Conservation (phyloP, 2,113 vertebrate species). For the Paracanthobrama guichenoti region DNA sequence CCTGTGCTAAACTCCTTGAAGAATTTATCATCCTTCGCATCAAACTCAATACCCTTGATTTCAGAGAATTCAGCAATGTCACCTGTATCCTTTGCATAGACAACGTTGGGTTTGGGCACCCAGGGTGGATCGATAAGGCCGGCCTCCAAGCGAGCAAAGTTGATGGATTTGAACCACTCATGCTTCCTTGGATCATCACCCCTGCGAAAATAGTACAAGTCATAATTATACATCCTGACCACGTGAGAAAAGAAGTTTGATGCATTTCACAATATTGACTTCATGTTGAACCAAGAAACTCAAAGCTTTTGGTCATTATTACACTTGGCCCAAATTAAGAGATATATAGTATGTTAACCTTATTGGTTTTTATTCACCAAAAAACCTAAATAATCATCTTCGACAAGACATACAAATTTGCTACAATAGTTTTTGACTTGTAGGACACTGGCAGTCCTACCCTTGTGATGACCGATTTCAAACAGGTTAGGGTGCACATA, state of each 20-base stretch:
- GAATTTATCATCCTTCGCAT: slow-evolving; percentile 87
- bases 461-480: not conserved
- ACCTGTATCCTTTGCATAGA: slow-evolving; percentile 89
- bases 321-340: not conserved
- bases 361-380: not conserved
- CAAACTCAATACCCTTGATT: slow-evolving; percentile 84
- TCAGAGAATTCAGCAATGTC: slow-evolving; percentile 94
- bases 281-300: not conserved
- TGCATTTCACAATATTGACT: not conserved
- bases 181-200: slow-evolving; percentile 88
- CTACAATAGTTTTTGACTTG: not conserved
- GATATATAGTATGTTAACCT: not conserved
- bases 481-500: not conserved
- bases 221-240: not conserved
- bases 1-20: slow-evolving; percentile 89
- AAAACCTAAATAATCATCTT: not conserved
- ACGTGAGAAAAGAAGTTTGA: not conserved
- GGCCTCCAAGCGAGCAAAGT: slow-evolving; percentile 89
- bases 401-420: not conserved
- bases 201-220: slow-evolving; percentile 70
- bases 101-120: slow-evolving; percentile 88
- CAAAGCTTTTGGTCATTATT: not conserved
- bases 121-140: slow-evolving; percentile 84
- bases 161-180: slow-evolving; percentile 86
- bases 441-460: not conserved